phyloP scores from a whole-genome alignment of 2,888 invertebrate genomes.

The Hetaerina titia region DNA sequence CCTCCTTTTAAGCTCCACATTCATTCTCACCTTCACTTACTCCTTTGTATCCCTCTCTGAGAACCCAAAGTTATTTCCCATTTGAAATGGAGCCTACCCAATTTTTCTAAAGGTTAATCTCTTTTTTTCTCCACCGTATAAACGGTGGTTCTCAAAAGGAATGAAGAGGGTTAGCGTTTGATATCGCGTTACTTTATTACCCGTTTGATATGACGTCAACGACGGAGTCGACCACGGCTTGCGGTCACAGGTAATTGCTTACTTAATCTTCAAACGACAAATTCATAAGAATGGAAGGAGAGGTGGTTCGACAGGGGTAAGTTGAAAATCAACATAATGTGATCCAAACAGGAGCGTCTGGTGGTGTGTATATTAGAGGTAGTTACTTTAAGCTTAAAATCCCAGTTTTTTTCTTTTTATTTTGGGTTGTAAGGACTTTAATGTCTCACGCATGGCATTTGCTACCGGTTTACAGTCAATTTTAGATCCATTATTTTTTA shows the following conservation, averaged over 20 bases:
- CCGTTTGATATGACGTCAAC: background rate
- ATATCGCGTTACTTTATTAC: background rate
- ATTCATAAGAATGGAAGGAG: background rate
- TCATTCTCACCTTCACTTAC: background rate
- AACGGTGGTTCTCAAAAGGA: background rate
- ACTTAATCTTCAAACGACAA: background rate
- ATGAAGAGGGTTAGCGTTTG: background rate
- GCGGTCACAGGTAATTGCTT: background rate
- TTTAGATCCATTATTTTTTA: no score
- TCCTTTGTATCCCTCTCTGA: background rate
- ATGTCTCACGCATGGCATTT: no score
- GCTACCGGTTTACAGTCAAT: no score
- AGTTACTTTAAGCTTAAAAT: no score
- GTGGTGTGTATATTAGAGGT: background rate
- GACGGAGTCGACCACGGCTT: background rate
- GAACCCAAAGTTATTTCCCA: background rate
- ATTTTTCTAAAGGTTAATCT: background rate
- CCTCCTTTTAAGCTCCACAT: background rate
- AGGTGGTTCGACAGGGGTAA: background rate
- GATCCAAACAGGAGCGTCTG: background rate
- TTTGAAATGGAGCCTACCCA: background rate
- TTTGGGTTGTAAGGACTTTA: no score
- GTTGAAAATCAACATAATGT: background rate
- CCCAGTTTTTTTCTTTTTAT: no score
- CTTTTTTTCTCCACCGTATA: background rate